A percentile compares a stretch with the other conserved stretches of the same genome.
Conservation (phyloP, 1,140 invertebrate genomes). For the Drosophila albomicans region DNA sequence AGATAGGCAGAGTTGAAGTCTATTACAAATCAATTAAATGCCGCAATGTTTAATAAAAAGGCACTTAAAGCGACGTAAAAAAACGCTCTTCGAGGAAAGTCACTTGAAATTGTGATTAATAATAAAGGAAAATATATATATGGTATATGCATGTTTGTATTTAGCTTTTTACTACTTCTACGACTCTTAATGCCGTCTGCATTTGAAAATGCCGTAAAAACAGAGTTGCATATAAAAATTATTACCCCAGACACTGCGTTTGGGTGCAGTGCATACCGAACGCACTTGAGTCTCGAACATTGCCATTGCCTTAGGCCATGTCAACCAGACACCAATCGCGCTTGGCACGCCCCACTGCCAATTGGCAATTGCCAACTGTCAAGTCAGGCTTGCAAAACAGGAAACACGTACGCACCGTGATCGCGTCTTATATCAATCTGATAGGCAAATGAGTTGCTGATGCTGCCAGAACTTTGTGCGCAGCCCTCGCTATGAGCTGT, state of each 20-base stretch:
- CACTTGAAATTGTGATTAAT: conserved; percentile 60
- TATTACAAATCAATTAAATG: conserved; percentile 83
- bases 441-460: conserved; percentile 73
- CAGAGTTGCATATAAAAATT: conserved; percentile 47
- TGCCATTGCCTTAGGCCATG: conserved; percentile 52
- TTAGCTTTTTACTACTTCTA: conserved; percentile 7
- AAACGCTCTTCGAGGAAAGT: conserved; percentile 48
- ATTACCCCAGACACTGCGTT: conserved; percentile 22
- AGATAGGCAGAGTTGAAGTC: conserved; percentile 44
- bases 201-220: conserved; percentile 73
- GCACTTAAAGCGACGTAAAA: conserved; percentile 67
- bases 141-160: not conserved
- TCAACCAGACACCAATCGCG: conserved; percentile 48
- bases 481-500: not conserved
- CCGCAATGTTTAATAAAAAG: conserved; percentile 77
- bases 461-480: not conserved
- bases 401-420: conserved; percentile 71
- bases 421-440: conserved; percentile 79
- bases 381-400: conserved; percentile 27
- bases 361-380: not conserved
- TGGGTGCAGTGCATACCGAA: conserved; percentile 62
- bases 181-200: conserved; percentile 56
- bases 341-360: conserved; percentile 51
- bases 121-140: conserved; percentile 54
- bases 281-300: conserved; percentile 45